These are phyloP conservation scores for Coreoperca whiteheadi DNA, from an alignment of 2,113 vertebrate species.

Conservation along the genomic window DNA sequence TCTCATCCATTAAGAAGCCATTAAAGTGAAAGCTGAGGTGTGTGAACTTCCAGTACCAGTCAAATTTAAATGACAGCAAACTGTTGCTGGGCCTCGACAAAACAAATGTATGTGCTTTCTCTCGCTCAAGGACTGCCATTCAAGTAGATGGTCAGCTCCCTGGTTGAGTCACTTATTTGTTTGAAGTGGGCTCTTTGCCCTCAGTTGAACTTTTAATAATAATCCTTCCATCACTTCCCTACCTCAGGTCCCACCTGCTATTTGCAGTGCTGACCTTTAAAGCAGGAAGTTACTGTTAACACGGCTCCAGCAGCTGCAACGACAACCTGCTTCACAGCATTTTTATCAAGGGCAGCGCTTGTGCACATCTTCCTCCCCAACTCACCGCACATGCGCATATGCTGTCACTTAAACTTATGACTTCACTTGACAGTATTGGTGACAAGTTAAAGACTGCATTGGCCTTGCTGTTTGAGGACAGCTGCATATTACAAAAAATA, in stretches of 20 bases:
- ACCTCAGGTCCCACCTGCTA: conserved; percentile 62
- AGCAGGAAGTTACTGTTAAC: conserved; percentile 74
- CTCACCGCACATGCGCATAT: background rate
- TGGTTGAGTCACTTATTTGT: conserved; percentile 22
- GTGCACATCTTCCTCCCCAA: conserved; percentile 20
- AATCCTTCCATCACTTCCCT: conserved; percentile 62
- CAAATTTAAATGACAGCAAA: conserved; percentile 9
- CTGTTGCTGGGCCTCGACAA: background rate
- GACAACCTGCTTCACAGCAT: conserved; percentile 64
- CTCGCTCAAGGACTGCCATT: background rate
- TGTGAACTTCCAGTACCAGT: conserved; percentile 2
- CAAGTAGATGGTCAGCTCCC: background rate
- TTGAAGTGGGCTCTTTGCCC: conserved; percentile 46
- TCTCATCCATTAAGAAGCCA: background rate
- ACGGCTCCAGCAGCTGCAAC: conserved; percentile 51
- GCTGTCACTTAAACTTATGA: background rate
- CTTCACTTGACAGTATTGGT: background rate
- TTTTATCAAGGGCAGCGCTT: conserved; percentile 25
- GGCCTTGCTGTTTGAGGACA: background rate
- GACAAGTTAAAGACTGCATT: background rate
- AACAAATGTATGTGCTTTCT: background rate
- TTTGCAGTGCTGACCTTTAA: conserved; percentile 77
- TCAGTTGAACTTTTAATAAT: conserved; percentile 68
- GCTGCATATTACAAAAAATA: conserved; percentile 5
- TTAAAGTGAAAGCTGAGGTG: background rate